Evolutionary conservation across 1,140 invertebrate genomes (phyloP), one percentile per base, ranked within the genome.

Genomic region (Adelges cooleyi): DNA sequence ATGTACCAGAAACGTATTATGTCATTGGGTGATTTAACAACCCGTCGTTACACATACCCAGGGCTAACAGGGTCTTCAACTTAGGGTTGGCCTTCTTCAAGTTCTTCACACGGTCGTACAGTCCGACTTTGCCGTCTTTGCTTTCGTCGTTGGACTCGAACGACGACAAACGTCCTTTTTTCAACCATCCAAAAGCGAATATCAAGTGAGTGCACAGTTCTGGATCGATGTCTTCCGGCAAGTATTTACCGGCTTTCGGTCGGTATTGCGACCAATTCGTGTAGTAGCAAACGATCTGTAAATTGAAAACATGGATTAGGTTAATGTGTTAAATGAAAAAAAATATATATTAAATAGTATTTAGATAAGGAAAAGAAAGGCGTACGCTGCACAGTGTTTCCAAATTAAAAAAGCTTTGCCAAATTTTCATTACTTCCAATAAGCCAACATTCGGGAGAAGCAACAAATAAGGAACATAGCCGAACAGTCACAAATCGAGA

Each of bases 241-340:
- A 73, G 77, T 93, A 97, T 77, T 96, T 96, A 29, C 91, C 94
- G 65, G 89, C 79, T 74, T 95, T 95, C 1, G 86, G 85, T 56
- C 94, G 80, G 73, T 97, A 97, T 73, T 97, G 94, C 0, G 94
- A 93, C 94, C 94, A 97, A 78, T 97, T 96, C 18, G 92, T 95
- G 76, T 95, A 96, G 74, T 96, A 97, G 73, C 93, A 96, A 1
- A 95, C 91, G 62, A 94, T 79, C 82, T 89, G 77, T n/a, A 38
- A 74, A 75, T 40, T 68, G 68, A 67, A 67, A 22, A 50, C 2
- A 18, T 27, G 2, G 23, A 56, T 17, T 33, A 33, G 11, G 11
- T 6, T 33, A 5, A 33, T 33, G 29, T 6, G 29, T 33, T 33
- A n/a, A n/a, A n/a, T n/a, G n/a, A n/a, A n/a, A n/a, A n/a, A n/a